Percentiles rank a stretch among this genome's conserved stretches.
Evolutionary conservation across 2,888 invertebrate species (phyloP).

Genomic region (Dione juno): DNA sequence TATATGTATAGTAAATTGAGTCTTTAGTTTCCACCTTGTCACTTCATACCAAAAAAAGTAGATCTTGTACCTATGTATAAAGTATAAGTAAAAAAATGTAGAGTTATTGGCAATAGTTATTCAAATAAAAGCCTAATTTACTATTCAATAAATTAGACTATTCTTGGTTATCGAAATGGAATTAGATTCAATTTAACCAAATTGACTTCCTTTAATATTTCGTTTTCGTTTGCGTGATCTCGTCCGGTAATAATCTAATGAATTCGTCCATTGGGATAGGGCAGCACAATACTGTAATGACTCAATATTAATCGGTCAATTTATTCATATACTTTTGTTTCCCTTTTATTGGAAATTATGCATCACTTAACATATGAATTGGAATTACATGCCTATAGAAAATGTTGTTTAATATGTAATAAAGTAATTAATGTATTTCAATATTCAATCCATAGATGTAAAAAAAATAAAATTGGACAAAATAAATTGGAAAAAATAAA

Average conservation of each 20-base stretch:
- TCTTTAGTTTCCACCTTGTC: not conserved
- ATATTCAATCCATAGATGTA: too few relatives aligned
- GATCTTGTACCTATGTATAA: too few relatives aligned
- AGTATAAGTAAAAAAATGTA: not conserved
- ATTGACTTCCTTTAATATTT: conserved; percentile 81
- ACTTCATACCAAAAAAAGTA: not conserved
- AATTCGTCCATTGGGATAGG: conserved; percentile 77
- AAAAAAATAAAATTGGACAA: too few relatives aligned
- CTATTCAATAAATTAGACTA: not conserved
- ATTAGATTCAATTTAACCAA: conserved; percentile 75
- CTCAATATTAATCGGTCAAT: conserved; percentile 69
- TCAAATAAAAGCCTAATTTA: not conserved
- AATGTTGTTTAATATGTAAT: not conserved
- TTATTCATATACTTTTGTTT: conserved; percentile 46
- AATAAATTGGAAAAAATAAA: too few relatives aligned
- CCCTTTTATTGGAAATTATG: conserved; percentile 44
- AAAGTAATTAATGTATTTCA: not conserved
- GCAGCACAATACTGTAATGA: conserved; percentile 60
- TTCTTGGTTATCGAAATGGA: conserved; percentile 55
- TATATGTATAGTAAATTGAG: conserved; percentile 2
- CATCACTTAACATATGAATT: conserved; percentile 32
- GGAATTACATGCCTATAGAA: conserved; percentile 1
- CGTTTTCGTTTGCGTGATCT: conserved; percentile 82
- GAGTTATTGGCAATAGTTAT: not conserved
- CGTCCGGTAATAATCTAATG: conserved; percentile 80